Evolutionary conservation across 1,140 invertebrate genomes (phyloP).

Genomic region (Eupristina koningsbergeri): DNA sequence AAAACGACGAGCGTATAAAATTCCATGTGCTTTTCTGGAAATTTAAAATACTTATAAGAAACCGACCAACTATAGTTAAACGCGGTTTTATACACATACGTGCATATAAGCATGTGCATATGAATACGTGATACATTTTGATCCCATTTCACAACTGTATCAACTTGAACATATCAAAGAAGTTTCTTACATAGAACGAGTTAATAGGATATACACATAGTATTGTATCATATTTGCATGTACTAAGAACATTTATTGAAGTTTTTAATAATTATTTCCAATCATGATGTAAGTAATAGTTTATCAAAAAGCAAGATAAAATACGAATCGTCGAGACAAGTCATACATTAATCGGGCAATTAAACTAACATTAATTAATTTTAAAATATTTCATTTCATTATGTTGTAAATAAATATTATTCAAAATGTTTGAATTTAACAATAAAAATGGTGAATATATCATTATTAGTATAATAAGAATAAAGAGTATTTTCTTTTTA

Average conservation of each 20-base stretch:
- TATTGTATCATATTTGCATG: neutral
- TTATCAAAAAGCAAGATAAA: constrained; percentile 2
- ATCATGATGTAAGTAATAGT: constrained; percentile 6
- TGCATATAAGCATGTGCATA: too few relatives aligned
- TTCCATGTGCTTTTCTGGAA: neutral
- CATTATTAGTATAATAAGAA: too few relatives aligned
- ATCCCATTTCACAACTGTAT: constrained; percentile 9
- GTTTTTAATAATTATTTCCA: constrained; percentile 13
- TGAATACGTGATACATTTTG: neutral
- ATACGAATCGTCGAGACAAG: neutral
- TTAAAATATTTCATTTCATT: neutral
- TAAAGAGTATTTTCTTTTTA: too few relatives aligned
- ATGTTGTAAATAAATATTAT: neutral
- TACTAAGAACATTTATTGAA: neutral
- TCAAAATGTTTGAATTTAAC: too few relatives aligned
- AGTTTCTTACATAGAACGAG: constrained; percentile 1
- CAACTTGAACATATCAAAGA: neutral
- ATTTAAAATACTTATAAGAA: neutral
- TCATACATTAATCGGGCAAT: neutral
- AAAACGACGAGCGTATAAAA: neutral
- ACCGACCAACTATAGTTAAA: neutral
- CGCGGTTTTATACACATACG: neutral
- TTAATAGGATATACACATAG: neutral
- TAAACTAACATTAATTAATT: constrained; percentile 1
- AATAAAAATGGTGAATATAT: too few relatives aligned